phyloP scores from a whole-genome alignment of 2,113 vertebrate genomes.

The Hemiscyllium ocellatum region DNA sequence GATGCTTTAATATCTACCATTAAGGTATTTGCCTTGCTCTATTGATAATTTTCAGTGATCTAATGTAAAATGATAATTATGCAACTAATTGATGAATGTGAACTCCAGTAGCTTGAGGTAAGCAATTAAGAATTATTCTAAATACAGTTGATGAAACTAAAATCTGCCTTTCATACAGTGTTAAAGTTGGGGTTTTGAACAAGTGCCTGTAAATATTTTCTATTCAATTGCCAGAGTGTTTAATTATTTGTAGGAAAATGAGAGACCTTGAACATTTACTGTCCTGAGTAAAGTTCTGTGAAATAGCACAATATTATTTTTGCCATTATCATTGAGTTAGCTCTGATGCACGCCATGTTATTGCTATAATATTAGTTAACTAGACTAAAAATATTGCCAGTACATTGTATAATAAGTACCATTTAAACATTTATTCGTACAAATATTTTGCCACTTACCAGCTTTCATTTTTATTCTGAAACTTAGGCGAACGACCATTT shows the following conservation, averaged over 20 bases:
- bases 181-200: neutral
- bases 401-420: neutral
- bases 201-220: neutral
- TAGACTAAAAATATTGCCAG: neutral
- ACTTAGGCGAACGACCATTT: constrained; percentile 82
- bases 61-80: neutral
- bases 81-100: neutral
- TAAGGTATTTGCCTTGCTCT: neutral
- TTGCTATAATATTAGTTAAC: neutral
- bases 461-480: neutral
- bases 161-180: neutral
- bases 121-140: no score
- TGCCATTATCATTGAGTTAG: neutral
- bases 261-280: neutral
- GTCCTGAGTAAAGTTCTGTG: neutral
- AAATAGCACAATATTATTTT: neutral
- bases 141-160: neutral
- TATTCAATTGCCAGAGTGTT: neutral
- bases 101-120: neutral
- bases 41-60: neutral
- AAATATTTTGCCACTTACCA: neutral
- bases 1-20: neutral
- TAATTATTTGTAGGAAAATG: neutral
- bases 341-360: neutral
- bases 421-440: neutral